Evolutionary conservation across 2,797 vertebrate species (phyloP), one percentile per base, ranked within the genome.

Genomic region (Arrhamphus sclerolepis): DNA sequence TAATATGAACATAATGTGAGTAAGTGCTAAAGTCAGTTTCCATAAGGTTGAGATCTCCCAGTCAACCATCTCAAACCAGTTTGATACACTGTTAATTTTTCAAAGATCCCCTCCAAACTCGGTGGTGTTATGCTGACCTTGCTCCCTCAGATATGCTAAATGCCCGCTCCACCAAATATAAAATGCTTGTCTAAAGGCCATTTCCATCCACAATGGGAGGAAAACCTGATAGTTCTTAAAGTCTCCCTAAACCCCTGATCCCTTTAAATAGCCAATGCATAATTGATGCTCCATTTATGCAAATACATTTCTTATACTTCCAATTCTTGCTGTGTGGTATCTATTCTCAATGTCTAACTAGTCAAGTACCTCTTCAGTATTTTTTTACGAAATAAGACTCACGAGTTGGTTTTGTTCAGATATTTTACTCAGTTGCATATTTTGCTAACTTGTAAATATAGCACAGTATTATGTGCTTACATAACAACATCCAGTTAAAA

Each of bases 81-180:
- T 22, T 51, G 44, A 77, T 50, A 56, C 62, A 6, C 28, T 62
- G 39, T 48, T 57, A 10, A 19, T 54, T 39, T 31, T 0, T 1
- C n/a, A 34, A 16, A 31, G 50, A 18, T 24, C 4, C 26, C 60
- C 31, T 46, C 51, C 43, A 40, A 51, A 20, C 1, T 7, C 38
- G 55, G 80, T 73, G 62, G 60, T 71, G 59, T 83, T 80, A 52
- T 68, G 42, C 61, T 48, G 50, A 65, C 31, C 20, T 66, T 14
- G n/a, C 28, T 49, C 69, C 60, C 47, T 65, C 40, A 57, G 58
- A 63, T 57, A 56, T 72, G 62, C 59, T 61, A 58, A 78, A 68
- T 26, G 14, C 18, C 29, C 7, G 5, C 5, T 48, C 62, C 57
- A 21, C 47, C 20, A 43, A 52, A 39, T 34, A 75, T 72, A 50